phyloP scores from a whole-genome alignment of 2,797 vertebrate species.

The Sternotherus odoratus region DNA sequence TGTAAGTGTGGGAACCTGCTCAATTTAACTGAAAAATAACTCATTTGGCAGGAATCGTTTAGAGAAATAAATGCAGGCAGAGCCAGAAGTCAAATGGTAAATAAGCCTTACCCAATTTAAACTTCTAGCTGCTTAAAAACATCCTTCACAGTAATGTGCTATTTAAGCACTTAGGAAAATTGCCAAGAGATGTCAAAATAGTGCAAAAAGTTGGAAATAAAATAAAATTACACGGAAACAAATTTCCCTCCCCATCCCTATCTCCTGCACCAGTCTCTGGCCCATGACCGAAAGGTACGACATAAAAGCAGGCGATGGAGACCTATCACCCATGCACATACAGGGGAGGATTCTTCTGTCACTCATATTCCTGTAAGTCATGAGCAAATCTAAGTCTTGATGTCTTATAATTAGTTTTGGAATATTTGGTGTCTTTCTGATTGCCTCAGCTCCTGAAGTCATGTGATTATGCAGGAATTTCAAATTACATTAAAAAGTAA shows the following conservation, averaged over 20 bases:
- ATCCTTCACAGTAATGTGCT: slow-evolving; percentile 52
- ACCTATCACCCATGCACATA: rapidly evolving
- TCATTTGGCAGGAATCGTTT: slow-evolving; percentile 60
- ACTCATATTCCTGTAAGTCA: neutral
- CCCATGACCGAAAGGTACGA: neutral
- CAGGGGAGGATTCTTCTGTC: neutral
- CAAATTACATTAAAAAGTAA: too few relatives aligned
- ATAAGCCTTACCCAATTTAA: slow-evolving; percentile 66
- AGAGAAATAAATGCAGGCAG: slow-evolving; percentile 59
- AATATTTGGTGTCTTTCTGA: neutral
- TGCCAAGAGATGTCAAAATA: slow-evolving; percentile 74
- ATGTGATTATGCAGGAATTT: neutral
- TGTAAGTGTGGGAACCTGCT: slow-evolving; percentile 2
- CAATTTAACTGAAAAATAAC: slow-evolving; percentile 42
- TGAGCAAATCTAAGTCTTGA: neutral
- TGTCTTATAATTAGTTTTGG: rapidly evolving
- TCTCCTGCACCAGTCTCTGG: neutral
- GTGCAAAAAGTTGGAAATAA: slow-evolving; percentile 35
- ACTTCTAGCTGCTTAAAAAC: slow-evolving; percentile 52
- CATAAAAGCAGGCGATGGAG: rapidly evolving
- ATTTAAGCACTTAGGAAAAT: slow-evolving; percentile 62
- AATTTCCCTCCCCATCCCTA: slow-evolving; percentile 21
- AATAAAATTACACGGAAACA: slow-evolving; percentile 42
- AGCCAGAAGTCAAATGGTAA: slow-evolving; percentile 70
- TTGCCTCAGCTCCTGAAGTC: neutral